Evolutionary conservation across 2,888 invertebrate species (phyloP).

Genomic region (Xiphydria camelus): DNA sequence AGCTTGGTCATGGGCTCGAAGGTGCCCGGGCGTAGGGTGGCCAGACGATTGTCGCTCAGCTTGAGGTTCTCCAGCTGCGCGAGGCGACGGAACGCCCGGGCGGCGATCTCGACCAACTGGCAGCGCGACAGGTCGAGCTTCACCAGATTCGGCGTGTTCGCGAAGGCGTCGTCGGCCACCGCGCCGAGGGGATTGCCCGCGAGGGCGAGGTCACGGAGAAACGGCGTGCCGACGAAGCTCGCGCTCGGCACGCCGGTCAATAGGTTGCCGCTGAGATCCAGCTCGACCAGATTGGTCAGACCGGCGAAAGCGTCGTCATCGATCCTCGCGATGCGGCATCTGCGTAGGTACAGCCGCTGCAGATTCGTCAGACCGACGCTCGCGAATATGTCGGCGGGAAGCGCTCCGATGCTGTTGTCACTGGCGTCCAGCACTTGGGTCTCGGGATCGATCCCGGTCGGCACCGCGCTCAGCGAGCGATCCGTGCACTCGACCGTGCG

Average conservation of each 20-base stretch:
- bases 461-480: slow-evolving; percentile 80
- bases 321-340: slow-evolving; percentile 84
- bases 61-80: slow-evolving; percentile 77
- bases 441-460: slow-evolving; percentile 82
- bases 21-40: slow-evolving; percentile 72
- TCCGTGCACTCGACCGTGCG: slow-evolving; percentile 90
- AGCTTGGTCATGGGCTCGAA: slow-evolving; percentile 75
- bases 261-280: slow-evolving; percentile 85
- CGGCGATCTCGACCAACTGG: slow-evolving; percentile 76
- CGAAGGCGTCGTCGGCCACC: slow-evolving; percentile 76
- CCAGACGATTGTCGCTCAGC: slow-evolving; percentile 78
- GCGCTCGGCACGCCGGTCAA: slow-evolving; percentile 78
- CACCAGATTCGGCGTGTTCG: slow-evolving; percentile 74
- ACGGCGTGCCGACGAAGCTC: slow-evolving; percentile 79
- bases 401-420: slow-evolving; percentile 81
- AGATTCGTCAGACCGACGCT: slow-evolving; percentile 81
- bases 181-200: slow-evolving; percentile 82
- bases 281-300: slow-evolving; percentile 85
- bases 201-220: slow-evolving; percentile 78
- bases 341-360: slow-evolving; percentile 82
- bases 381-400: slow-evolving; percentile 81
- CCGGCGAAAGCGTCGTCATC: slow-evolving; percentile 83
- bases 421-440: slow-evolving; percentile 91
- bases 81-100: slow-evolving; percentile 77
- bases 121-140: slow-evolving; percentile 84